These are phyloP conservation scores for Pogonus chalceus DNA, from an alignment of 1,140 invertebrate genomes.

Conservation along the genomic window DNA sequence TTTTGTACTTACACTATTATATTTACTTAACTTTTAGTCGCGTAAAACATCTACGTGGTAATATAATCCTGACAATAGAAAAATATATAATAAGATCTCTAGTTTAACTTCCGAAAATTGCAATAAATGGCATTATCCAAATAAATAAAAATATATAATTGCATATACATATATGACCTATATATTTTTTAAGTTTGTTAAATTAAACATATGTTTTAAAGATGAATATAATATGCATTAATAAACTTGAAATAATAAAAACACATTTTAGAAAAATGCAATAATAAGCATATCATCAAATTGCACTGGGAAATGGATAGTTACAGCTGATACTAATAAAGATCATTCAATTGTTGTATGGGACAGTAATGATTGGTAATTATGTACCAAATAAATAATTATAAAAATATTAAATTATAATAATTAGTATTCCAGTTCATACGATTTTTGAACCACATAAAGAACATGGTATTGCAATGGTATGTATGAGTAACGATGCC, in stretches of 20 bases:
- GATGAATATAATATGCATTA: constrained; percentile 13
- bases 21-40: too few species aligned
- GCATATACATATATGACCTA: background rate
- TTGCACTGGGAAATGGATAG: constrained; percentile 39
- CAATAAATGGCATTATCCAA: too few species aligned
- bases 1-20: too few species aligned
- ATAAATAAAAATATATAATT: constrained; percentile 11
- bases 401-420: constrained; percentile 16
- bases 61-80: too few species aligned
- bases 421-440: constrained; percentile 38
- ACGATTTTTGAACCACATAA: constrained; percentile 42
- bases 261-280: constrained; percentile 34
- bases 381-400: constrained; percentile 6
- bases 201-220: constrained; percentile 12
- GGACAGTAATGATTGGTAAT: constrained; percentile 37
- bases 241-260: constrained; percentile 13
- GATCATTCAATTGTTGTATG: constrained; percentile 45
- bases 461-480: constrained; percentile 28
- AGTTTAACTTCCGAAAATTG: too few species aligned
- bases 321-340: constrained; percentile 41
- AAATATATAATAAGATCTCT: too few species aligned
- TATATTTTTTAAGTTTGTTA: constrained; percentile 9
- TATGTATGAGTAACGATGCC: constrained; percentile 42
- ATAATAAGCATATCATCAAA: constrained; percentile 36
- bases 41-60: too few species aligned